Conservation (phyloP, 2,888 invertebrate genomes). For the Drosophila algonquin region DNA sequence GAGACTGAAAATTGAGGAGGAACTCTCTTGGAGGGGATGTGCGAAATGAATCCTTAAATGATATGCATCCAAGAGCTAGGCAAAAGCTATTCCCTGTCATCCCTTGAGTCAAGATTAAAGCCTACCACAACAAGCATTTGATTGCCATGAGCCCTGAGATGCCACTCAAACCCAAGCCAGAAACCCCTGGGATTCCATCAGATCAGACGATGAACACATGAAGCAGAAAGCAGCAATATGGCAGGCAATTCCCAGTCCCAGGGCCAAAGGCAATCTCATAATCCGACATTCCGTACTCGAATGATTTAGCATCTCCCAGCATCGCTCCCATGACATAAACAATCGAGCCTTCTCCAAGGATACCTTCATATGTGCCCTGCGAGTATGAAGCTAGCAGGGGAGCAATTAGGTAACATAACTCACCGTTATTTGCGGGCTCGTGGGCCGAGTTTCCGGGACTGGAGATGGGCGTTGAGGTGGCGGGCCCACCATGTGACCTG, state of each 20-base stretch:
- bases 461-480: slow-evolving; percentile 73
- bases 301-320: slow-evolving; percentile 12
- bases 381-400: slow-evolving; percentile 11
- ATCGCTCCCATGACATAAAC: neutral
- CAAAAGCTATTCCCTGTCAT: no score
- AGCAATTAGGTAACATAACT: slow-evolving; percentile 43
- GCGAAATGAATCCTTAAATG: no score
- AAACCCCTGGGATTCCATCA: slow-evolving; percentile 5
- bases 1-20: slow-evolving; percentile 5
- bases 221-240: slow-evolving; percentile 10
- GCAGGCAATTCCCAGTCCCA: slow-evolving; percentile 6
- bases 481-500: slow-evolving; percentile 58
- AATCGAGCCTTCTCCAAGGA: neutral
- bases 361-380: no score
- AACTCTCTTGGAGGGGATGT: no score
- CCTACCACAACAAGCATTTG: neutral
- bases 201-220: slow-evolving; percentile 22
- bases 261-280: slow-evolving; percentile 32
- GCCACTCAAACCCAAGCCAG: slow-evolving; percentile 23
- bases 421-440: slow-evolving; percentile 66
- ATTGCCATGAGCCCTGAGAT: neutral
- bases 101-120: no score
- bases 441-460: slow-evolving; percentile 54
- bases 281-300: slow-evolving; percentile 27
- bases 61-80: no score